phyloP scores from a whole-genome alignment of 1,140 invertebrate genomes.

The Drosophila pachea region DNA sequence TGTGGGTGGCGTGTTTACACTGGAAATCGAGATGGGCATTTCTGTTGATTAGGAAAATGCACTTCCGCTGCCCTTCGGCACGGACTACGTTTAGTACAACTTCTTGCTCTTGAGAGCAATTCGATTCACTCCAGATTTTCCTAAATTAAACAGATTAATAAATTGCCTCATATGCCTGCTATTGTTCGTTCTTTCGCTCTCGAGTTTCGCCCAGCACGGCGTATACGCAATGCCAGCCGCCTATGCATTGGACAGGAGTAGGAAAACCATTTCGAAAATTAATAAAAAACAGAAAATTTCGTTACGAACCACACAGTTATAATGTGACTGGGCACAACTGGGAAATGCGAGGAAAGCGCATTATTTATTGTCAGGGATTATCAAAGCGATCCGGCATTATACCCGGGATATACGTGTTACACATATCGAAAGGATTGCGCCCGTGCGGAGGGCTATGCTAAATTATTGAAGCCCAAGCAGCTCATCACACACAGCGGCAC shows the following conservation, averaged over 20 bases:
- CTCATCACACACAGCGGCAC: neutral
- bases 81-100: neutral
- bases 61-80: constrained; percentile 27
- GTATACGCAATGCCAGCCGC: constrained; percentile 48
- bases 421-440: constrained; percentile 35
- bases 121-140: neutral
- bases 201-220: constrained; percentile 35
- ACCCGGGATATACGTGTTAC: constrained; percentile 18
- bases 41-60: constrained; percentile 71
- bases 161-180: no score
- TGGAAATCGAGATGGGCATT: constrained; percentile 28
- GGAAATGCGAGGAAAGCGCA: constrained; percentile 25
- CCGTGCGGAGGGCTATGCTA: constrained; percentile 5
- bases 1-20: constrained; percentile 20
- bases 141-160: no score
- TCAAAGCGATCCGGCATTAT: constrained; percentile 8
- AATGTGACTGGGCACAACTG: no score
- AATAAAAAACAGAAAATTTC: no score
- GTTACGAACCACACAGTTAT: no score
- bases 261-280: no score
- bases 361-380: constrained; percentile 40
- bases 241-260: constrained; percentile 4
- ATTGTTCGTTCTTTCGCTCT: no score
- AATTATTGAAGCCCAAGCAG: constrained; percentile 32
- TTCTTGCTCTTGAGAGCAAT: no score